Evolutionary conservation across 2,113 vertebrate genomes (phyloP), one percentile per base, ranked within the genome.

Genomic region (Otis tarda): DNA sequence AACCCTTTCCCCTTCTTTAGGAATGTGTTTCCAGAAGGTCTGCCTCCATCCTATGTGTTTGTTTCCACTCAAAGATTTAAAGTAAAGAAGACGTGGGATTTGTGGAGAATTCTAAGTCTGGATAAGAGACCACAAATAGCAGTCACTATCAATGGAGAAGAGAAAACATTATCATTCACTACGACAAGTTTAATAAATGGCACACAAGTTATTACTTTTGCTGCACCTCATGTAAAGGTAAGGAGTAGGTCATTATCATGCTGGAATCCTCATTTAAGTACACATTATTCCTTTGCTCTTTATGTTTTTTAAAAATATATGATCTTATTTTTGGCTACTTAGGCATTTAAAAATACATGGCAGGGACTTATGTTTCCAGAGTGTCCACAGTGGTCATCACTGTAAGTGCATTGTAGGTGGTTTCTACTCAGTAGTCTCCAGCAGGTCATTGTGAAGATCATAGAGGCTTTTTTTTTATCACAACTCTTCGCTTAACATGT

Each of bases 21-120:
- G 96, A 97, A 97, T 86, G 98, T 99, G 84, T 99, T 99, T 94
- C 99, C 99, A 77, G 99, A 99, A 97, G 99, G 99, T 45, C 98
- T 99, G 68, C 99, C 99, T 85, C 99, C 99, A 65, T 99, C 99
- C 8, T 99, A 99, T 83, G 99, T 99, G 24, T 99, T 99, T 95
- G 99, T 99, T 90, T 99, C 99, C 83, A 99, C 99, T 8, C 97
- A 99, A 97, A 98, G 99, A 95, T 99, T 99, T 98, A 99, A 99
- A 96, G 98, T 98, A 10, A 98, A 97, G 68, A 99, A 99, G 96
- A 98, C 98, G 4, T 99, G 99, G 99, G 99, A 99, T 96, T 97
- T 99, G 77, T 99, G 99, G 99, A 98, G 99, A 95, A 98, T 99
- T 96, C 97, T 99, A 97, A 98, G 98, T 20, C 97, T 95, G 57